Base-by-base conservation (phyloP, 2,888 invertebrate genomes). In the Rutpela maculata region DNA sequence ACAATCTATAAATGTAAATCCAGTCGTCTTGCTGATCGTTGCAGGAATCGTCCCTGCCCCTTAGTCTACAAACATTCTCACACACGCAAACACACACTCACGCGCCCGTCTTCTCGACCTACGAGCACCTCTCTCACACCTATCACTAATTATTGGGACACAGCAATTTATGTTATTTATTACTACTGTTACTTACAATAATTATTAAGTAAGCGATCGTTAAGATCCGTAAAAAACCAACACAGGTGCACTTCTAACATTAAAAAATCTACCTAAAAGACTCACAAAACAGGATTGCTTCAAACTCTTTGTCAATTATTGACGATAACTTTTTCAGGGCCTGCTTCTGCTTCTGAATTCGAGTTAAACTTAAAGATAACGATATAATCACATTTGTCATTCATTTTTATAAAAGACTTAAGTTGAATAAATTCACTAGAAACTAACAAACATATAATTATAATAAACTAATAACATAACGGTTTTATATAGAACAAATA, bases 141-240 rank as follows among this genome's bases (percentile, higher is more conserved):
- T 88, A 88, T 88, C 86, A 88, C 88, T 89, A 89, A 86, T 89
- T 89, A 89, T 89, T 89, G 89, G 89, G 90, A 89, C 89, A 90
- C 89, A 89, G 90, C 89, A 89, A 89, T 86, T 79, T 81, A 85
- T 85, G 75, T 84, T 82, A 81, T 78, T 84, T 84, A 85, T 82
- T 85, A 83, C 82, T 83, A 84, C 81, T 84, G 81, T 84, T 78
- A 81, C 81, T 83, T 86, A 84, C 81, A 84, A 84, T 78, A 83
- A 76, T 81, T 83, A 85, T 85, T 85, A 85, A 85, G 84, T 83
- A 84, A 63, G 55, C 72, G 72, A 72, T 72, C 72, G 55, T 72
- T 31, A 72, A 82, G 82, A 80, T 83, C 81, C 72, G 82, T 83
- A 84, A 83, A 82, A 82, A 85, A 85, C 79, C 82, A 85, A 85